A percentile compares a stretch with the other conserved stretches of the same genome.
These are phyloP conservation scores for Monochamus saltuarius DNA, from an alignment of 1,140 invertebrate genomes.

Conservation along the genomic window DNA sequence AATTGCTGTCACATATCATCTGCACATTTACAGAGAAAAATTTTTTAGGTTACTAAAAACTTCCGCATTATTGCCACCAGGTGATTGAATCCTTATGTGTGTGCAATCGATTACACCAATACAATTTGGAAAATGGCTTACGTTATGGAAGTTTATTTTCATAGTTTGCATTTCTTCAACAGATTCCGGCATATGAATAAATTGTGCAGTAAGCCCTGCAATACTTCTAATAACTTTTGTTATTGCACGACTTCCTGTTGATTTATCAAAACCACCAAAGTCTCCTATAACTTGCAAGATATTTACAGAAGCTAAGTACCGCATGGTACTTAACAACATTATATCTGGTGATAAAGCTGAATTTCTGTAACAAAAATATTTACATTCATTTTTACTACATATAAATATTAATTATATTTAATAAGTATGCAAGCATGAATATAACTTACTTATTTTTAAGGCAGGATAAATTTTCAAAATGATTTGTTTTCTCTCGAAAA, in stretches of 20 bases:
- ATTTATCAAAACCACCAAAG: background rate
- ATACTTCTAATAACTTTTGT: background rate
- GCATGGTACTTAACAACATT: background rate
- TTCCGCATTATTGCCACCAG: constrained; percentile 30
- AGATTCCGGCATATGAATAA: background rate
- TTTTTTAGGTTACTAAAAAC: constrained; percentile 43
- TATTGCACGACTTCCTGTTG: background rate
- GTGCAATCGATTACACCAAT: constrained; percentile 13
- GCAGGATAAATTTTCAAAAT: no score
- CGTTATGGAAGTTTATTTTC: background rate
- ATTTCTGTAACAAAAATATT: background rate
- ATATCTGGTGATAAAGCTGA: background rate
- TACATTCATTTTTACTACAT: background rate
- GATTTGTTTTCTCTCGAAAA: no score
- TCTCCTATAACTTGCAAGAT: background rate
- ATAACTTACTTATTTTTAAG: no score
- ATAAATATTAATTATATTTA: no score
- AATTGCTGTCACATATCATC: constrained; percentile 35
- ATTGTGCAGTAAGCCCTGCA: background rate
- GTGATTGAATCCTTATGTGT: no score
- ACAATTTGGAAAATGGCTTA: background rate
- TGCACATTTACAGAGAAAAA: constrained; percentile 41
- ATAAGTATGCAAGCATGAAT: no score
- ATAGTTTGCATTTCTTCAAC: background rate
- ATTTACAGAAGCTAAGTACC: background rate